Conservation (phyloP, 2,888 invertebrate species). For the Acleris emargana region DNA sequence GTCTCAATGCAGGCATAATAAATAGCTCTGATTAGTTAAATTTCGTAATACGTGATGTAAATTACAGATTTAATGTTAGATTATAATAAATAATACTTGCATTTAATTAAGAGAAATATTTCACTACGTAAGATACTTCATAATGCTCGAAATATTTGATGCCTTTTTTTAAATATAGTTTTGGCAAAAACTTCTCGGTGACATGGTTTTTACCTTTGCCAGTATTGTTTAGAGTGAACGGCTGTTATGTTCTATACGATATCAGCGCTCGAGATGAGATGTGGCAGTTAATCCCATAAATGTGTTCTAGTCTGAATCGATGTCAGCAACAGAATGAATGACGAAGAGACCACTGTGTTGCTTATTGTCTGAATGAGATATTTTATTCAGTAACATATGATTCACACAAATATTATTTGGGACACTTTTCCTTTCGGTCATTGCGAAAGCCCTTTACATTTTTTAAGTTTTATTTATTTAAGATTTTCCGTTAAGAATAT, state of each 20-base stretch:
- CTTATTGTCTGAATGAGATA: constrained; percentile 29
- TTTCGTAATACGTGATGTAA: constrained; percentile 54
- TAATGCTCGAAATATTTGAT: constrained; percentile 63
- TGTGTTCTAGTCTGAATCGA: constrained; percentile 70
- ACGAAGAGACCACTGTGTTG: constrained; percentile 40
- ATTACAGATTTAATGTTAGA: constrained; percentile 67
- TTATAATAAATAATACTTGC: constrained; percentile 69
- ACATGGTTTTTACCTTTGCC: constrained; percentile 65
- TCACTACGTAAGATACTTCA: constrained; percentile 61
- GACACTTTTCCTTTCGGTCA: constrained; percentile 36
- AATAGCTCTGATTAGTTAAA: constrained; percentile 39
- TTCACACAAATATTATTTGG: constrained; percentile 41
- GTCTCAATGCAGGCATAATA: constrained; percentile 24
- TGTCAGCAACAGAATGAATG: constrained; percentile 64
- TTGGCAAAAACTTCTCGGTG: constrained; percentile 21
- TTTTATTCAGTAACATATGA: constrained; percentile 9
- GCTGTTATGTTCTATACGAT: constrained; percentile 45
- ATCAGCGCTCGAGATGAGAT: constrained; percentile 43
- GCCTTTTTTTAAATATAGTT: constrained; percentile 41
- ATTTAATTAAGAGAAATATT: constrained; percentile 74
- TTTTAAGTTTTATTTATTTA: constrained; percentile 55
- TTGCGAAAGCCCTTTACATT: constrained; percentile 41
- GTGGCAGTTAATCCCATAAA: constrained; percentile 45
- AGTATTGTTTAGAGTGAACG: constrained; percentile 69
- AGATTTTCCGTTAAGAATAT: constrained; percentile 45